Conservation (phyloP, 1,140 invertebrate species). For the Drosophila saltans region DNA sequence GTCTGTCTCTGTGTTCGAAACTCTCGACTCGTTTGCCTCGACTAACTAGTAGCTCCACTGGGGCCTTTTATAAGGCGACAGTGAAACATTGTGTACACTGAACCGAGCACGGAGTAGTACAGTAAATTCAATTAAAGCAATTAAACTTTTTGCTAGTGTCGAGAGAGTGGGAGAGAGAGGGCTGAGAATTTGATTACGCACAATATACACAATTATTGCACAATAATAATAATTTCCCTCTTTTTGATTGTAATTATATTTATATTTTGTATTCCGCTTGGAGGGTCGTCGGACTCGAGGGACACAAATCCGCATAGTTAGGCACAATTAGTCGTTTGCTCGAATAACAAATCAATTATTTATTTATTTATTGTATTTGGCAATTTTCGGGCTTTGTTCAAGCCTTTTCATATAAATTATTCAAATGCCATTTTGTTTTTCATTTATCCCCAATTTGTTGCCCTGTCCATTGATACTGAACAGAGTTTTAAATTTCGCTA, state of each 20-base stretch:
- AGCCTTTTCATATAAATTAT: conserved; percentile 59
- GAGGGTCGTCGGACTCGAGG: background rate
- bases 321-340: conserved; percentile 65
- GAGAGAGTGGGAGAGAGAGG: conserved; percentile 20
- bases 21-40: conserved; percentile 18
- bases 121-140: conserved; percentile 64
- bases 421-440: conserved; percentile 39
- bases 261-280: conserved; percentile 43
- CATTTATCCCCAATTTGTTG: conserved; percentile 6
- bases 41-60: conserved; percentile 28
- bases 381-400: conserved; percentile 68
- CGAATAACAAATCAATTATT: conserved; percentile 73
- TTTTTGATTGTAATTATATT: conserved; percentile 57
- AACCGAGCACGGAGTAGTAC: background rate
- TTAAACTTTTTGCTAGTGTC: conserved; percentile 63
- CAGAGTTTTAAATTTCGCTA: background rate
- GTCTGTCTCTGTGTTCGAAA: conserved; percentile 11
- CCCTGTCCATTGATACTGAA: background rate
- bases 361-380: conserved; percentile 59
- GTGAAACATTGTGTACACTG: too few species aligned
- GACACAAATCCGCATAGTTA: conserved; percentile 46
- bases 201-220: conserved; percentile 61
- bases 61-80: conserved; percentile 52
- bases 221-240: conserved; percentile 44
- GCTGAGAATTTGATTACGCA: conserved; percentile 66